Percentiles rank a stretch among this genome's conserved stretches.
phyloP scores from a whole-genome alignment of 2,888 invertebrate species.

The Drosophila vallismaia region DNA sequence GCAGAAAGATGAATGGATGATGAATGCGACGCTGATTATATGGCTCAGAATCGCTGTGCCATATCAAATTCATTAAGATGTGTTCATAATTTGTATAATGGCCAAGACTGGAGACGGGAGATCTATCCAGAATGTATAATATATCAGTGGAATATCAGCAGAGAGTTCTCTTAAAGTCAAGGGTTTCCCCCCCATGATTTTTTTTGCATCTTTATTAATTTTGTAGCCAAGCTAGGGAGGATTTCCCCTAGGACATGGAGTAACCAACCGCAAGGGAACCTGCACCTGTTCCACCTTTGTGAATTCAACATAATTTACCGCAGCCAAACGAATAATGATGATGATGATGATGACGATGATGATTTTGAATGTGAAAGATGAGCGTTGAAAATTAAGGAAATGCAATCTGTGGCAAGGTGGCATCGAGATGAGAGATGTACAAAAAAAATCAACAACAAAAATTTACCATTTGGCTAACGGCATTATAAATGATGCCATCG shows the following conservation, averaged over 20 bases:
- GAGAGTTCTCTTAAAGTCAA: conserved; percentile 5
- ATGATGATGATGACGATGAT: conserved; percentile 51
- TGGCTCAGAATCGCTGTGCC: conserved; percentile 58
- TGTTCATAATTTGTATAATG: conserved; percentile 32
- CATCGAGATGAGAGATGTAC: conserved; percentile 24
- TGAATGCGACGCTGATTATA: conserved; percentile 35
- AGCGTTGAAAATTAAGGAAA: conserved; percentile 72
- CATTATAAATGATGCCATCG: conserved; percentile 73
- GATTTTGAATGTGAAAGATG: conserved; percentile 61
- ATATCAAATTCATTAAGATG: conserved; percentile 47
- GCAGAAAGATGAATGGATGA: conserved; percentile 56
- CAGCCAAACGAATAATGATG: conserved; percentile 38
- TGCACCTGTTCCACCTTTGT: conserved; percentile 46
- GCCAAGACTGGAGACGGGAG: conserved; percentile 9
- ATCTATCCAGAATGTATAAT: conserved; percentile 21
- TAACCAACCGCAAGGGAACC: conserved; percentile 26
- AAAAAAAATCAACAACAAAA: conserved; percentile 52
- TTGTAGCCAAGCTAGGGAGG: neutral
- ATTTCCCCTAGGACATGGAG: conserved; percentile 11
- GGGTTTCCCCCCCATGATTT: conserved; percentile 15
- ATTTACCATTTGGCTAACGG: conserved; percentile 71
- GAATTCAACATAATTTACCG: conserved; percentile 45
- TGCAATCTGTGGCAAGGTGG: conserved; percentile 40
- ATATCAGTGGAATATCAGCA: neutral
- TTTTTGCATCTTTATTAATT: conserved; percentile 7